Conservation (phyloP, 2,888 invertebrate genomes). For the Drosophila gaucha region DNA sequence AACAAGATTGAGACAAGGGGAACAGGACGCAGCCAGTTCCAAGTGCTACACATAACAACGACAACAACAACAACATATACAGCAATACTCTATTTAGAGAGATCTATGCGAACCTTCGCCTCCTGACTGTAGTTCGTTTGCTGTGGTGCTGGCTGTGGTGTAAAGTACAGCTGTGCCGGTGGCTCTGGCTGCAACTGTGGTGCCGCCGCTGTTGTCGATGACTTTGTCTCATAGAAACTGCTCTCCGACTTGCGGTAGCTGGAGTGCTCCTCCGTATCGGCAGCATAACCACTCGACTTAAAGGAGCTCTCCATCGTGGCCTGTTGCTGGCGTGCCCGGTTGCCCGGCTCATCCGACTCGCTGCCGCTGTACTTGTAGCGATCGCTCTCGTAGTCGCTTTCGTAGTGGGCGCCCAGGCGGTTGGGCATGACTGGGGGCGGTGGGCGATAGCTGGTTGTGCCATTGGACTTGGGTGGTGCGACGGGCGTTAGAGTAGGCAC, state of each 20-base stretch:
- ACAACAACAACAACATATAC: conserved; percentile 44
- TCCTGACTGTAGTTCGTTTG: conserved; percentile 70
- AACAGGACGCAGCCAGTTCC: conserved; percentile 18
- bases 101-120: conserved; percentile 82
- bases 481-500: conserved; percentile 86
- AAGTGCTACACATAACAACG: conserved; percentile 66
- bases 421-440: conserved; percentile 87
- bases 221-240: conserved; percentile 79
- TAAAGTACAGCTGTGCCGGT: conserved; percentile 66
- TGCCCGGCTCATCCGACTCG: conserved; percentile 86
- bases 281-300: conserved; percentile 88
- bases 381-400: conserved; percentile 90
- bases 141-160: conserved; percentile 42
- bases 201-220: conserved; percentile 39
- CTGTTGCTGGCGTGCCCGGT: conserved; percentile 77
- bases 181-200: conserved; percentile 62
- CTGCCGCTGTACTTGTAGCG: conserved; percentile 88
- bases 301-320: conserved; percentile 64
- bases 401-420: conserved; percentile 87
- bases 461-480: conserved; percentile 82
- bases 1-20: conserved; percentile 12
- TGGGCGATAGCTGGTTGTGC: conserved; percentile 78
- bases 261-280: conserved; percentile 89
- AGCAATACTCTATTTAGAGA: conserved; percentile 4
- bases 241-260: conserved; percentile 81